These are phyloP conservation scores for Epizoanthus stellaris DNA, from an alignment of 92 coral and sea anemone species.

Conservation along the genomic window DNA sequence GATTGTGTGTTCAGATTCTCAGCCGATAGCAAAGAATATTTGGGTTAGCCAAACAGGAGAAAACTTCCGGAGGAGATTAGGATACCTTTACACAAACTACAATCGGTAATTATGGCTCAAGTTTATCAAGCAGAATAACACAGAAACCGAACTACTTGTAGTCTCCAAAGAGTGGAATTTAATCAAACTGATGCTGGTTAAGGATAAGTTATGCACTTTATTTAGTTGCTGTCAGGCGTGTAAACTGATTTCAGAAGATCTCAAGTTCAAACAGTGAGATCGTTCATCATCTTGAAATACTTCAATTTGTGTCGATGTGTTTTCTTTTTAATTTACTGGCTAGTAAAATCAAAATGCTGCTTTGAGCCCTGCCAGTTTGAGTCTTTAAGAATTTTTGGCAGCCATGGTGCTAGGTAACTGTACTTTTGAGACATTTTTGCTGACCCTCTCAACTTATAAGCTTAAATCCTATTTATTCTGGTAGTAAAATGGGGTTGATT, in stretches of 20 bases:
- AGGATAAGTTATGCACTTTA: no score
- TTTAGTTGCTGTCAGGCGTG: not conserved
- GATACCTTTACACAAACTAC: not conserved
- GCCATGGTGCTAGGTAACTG: no score
- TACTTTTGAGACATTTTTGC: no score
- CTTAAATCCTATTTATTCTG: not conserved
- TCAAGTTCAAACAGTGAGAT: not conserved
- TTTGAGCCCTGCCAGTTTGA: no score
- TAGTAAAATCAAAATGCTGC: no score
- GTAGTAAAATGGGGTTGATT: not conserved
- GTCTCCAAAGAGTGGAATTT: no score
- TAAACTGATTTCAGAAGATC: not conserved
- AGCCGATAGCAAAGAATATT: not conserved
- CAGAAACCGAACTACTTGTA: no score
- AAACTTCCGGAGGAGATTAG: conserved; percentile 20
- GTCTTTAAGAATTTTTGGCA: no score
- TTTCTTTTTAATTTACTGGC: no score
- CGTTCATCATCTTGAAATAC: not conserved
- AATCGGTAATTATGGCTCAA: no score
- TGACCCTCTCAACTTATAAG: not conserved
- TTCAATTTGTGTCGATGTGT: not conserved
- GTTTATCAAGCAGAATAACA: no score
- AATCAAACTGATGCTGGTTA: no score
- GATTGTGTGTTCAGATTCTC: not conserved
- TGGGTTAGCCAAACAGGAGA: conserved; percentile 1